phyloP scores from a whole-genome alignment of 2,113 vertebrate genomes.

The Psophia crepitans region DNA sequence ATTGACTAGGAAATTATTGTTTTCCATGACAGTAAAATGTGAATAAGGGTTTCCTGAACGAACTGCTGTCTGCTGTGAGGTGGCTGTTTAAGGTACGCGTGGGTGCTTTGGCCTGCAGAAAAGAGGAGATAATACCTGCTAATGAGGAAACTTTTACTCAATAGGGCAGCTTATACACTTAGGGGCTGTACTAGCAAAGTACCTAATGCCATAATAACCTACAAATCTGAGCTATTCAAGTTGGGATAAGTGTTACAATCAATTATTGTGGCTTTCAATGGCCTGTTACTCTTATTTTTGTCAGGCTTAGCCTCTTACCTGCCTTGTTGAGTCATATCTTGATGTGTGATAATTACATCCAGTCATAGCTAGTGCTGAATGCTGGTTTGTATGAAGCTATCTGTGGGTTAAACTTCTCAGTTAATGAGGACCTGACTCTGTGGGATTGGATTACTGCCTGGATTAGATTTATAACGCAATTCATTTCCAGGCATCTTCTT shows the following conservation, averaged over 20 bases:
- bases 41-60: not conserved
- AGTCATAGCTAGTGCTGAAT: not conserved
- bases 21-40: not conserved
- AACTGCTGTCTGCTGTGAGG: not conserved
- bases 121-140: not conserved
- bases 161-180: not conserved
- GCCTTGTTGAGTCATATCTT: not conserved
- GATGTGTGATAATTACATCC: not conserved
- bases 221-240: not conserved
- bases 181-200: not conserved
- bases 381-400: not conserved
- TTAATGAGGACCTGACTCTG: not conserved
- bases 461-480: slow-evolving; percentile 1
- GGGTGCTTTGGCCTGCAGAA: not conserved
- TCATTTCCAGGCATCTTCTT: slow-evolving; percentile 32
- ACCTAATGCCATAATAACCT: not conserved
- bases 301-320: not conserved
- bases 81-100: not conserved
- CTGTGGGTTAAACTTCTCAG: not conserved
- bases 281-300: not conserved
- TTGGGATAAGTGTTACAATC: not conserved
- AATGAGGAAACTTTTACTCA: not conserved
- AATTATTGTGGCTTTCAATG: not conserved
- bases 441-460: slow-evolving; percentile 29
- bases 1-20: not conserved